A percentile compares a stretch with the other conserved stretches of the same genome.
phyloP scores from a whole-genome alignment of 2,888 invertebrate genomes.

The Anagyrus pseudococci region DNA sequence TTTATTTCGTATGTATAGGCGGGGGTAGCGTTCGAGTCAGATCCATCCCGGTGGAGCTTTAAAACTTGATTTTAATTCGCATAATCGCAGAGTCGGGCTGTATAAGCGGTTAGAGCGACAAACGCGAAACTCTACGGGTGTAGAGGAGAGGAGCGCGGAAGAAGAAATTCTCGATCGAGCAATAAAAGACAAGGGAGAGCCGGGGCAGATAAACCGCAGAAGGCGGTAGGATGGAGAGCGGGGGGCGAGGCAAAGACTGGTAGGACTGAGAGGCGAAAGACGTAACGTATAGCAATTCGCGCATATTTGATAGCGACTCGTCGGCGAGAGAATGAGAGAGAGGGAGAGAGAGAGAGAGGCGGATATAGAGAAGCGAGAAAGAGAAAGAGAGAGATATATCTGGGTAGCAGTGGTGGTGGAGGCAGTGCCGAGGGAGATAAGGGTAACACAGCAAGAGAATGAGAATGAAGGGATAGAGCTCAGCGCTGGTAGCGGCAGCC shows the following conservation, averaged over 20 bases:
- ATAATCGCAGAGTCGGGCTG: too few relatives aligned
- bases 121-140: not conserved
- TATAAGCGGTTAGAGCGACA: too few relatives aligned
- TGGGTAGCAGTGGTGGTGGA: slow-evolving; percentile 31
- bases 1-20: too few relatives aligned
- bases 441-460: slow-evolving; percentile 54
- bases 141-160: not conserved
- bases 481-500: too few relatives aligned
- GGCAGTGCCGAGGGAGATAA: slow-evolving; percentile 57
- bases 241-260: slow-evolving; percentile 37
- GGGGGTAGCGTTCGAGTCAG: too few relatives aligned
- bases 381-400: not conserved
- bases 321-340: slow-evolving; percentile 33
- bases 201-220: slow-evolving; percentile 23
- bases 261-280: slow-evolving; percentile 37
- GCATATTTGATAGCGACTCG: slow-evolving; percentile 55
- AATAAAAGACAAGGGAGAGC: slow-evolving; percentile 31
- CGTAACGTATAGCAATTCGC: slow-evolving; percentile 52
- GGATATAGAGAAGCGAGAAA: slow-evolving; percentile 9
- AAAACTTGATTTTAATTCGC: too few relatives aligned
- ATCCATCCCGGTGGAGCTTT: too few relatives aligned
- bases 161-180: slow-evolving; percentile 30
- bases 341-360: slow-evolving; percentile 27
- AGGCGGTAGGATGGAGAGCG: slow-evolving; percentile 24
- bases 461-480: slow-evolving; percentile 37